Base-by-base conservation (phyloP, 2,888 invertebrate species). In the Drosophila flavopinicola region DNA sequence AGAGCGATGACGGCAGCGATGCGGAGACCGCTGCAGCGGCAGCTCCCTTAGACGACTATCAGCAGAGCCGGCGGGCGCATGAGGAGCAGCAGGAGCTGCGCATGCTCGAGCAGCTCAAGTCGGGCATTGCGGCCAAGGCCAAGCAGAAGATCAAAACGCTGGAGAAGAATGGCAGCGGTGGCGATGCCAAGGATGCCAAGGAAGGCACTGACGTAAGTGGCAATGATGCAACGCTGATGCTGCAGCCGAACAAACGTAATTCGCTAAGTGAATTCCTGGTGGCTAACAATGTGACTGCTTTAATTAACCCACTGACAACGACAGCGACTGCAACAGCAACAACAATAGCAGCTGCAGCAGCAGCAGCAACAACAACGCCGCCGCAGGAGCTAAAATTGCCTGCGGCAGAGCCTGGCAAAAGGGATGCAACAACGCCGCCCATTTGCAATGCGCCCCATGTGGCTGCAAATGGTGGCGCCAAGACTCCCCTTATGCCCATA, bases 51-150 rank as follows among this genome's bases (percentile, higher is more conserved):
- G 90, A 90, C 41, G 89, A 89, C 54, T 88, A 79, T 24, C 88
- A 89, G 20, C 93, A 94, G 60, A 93, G 93, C 42, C 93, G 93
- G 57, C 93, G 94, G 32, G 93, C 89, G 17, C 86, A 93, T 48
- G 92, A 94, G 47, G 92, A 94, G 45, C 93, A 94, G 69, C 94
- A 20, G n/a, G 95, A 96, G 84, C 88, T 95, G 69, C 93, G 93
- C 79, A 93, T 94, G 85, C 90, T 96, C 66, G 94, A 95, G 83
- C 91, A 93, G 66, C 88, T 94, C 6, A 94, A 94, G 77, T 92
- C 93, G 75, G 93, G 94, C 69, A 90, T 93, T 88, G 93, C 95
- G 54, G 92, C 95, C 65, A 95, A 96, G 90, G 95, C 96, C 1
- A 95, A 94, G 80, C 95, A 95, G 86, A 91, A 91, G 71, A 91